phyloP scores from a whole-genome alignment of 2,888 invertebrate species.

The Phortica magna region DNA sequence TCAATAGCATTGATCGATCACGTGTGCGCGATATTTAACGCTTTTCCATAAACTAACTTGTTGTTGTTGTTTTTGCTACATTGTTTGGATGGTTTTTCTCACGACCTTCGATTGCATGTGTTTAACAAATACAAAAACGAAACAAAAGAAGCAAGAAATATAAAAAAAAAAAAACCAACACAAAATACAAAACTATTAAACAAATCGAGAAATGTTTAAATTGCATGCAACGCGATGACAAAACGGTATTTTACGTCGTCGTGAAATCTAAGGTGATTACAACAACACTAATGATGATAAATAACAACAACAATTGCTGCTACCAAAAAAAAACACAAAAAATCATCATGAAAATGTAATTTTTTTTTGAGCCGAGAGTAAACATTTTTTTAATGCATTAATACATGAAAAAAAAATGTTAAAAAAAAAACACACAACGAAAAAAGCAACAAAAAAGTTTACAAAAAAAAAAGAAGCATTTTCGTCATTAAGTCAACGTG shows the following conservation, averaged over 20 bases:
- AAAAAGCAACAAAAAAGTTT: conserved; percentile 7
- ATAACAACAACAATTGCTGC: not conserved
- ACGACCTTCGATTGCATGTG: conserved; percentile 21
- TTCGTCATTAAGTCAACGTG: conserved; percentile 5
- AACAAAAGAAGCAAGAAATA: not conserved
- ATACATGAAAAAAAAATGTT: not conserved
- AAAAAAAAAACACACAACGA: conserved; percentile 5
- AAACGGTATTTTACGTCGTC: not conserved
- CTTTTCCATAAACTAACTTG: not conserved
- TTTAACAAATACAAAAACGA: not conserved
- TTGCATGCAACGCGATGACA: not conserved
- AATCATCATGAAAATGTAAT: too few relatives aligned
- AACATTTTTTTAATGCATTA: not conserved
- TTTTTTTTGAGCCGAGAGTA: not conserved
- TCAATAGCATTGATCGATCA: conserved; percentile 48
- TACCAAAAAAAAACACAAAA: not conserved
- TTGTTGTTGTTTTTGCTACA: conserved; percentile 3
- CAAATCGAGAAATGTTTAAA: conserved; percentile 10
- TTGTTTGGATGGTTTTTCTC: conserved; percentile 22
- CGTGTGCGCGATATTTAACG: conserved; percentile 48
- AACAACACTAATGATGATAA: not conserved
- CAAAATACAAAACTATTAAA: not conserved
- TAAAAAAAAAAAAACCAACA: not conserved
- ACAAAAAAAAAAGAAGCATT: not conserved
- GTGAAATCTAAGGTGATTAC: not conserved